A percentile compares a stretch with the other conserved stretches of the same genome.
These are phyloP conservation scores for Augochlorella aurata DNA, from an alignment of 2,888 invertebrate genomes.

Conservation along the genomic window DNA sequence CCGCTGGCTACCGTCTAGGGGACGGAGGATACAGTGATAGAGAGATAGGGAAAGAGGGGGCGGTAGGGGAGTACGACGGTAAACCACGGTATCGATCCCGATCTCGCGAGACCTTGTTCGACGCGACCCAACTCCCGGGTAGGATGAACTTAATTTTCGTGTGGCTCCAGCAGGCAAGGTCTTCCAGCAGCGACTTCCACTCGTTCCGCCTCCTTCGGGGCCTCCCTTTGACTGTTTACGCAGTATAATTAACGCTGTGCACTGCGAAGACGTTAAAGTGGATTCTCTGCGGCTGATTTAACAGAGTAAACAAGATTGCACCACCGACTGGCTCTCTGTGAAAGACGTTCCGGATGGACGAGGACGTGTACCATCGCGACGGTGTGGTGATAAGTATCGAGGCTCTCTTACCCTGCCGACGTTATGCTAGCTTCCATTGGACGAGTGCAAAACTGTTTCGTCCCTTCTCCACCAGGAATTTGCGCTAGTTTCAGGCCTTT, in stretches of 20 bases:
- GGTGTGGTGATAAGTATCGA: constrained; percentile 23
- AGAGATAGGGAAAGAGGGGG: neutral
- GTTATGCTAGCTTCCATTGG: neutral
- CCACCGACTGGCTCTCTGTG: constrained; percentile 1
- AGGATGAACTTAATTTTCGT: constrained; percentile 55
- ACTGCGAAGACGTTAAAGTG: constrained; percentile 57
- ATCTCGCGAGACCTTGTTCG: constrained; percentile 27
- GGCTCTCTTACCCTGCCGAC: neutral
- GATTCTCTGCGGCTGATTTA: constrained; percentile 62
- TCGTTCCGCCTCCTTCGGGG: constrained; percentile 53
- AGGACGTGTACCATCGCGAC: constrained; percentile 1
- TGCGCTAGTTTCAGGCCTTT: too few species aligned
- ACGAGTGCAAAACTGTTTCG: neutral
- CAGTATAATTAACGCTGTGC: constrained; percentile 67
- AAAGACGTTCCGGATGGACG: constrained; percentile 20
- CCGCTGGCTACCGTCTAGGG: neutral
- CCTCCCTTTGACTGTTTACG: constrained; percentile 64
- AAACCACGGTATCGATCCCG: constrained; percentile 39
- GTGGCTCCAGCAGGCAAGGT: constrained; percentile 26
- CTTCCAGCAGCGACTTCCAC: constrained; percentile 43
- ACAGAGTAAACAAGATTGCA: constrained; percentile 61
- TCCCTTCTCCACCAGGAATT: neutral
- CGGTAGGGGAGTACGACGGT: neutral
- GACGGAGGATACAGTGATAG: neutral
- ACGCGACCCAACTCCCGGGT: constrained; percentile 21